phyloP scores from a whole-genome alignment of 2,113 vertebrate species.

The Leucopsar rothschildi region DNA sequence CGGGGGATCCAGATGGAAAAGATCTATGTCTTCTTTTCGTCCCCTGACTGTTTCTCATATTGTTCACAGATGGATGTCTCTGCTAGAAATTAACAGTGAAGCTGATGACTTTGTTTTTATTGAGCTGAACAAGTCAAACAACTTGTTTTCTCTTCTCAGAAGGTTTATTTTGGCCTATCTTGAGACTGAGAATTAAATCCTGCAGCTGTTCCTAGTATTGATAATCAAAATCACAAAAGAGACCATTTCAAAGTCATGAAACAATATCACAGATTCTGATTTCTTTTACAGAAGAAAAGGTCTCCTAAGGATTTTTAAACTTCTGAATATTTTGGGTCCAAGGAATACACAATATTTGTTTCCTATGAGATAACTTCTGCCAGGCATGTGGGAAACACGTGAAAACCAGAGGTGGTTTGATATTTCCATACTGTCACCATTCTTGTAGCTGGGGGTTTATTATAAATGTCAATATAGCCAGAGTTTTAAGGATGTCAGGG shows the following conservation, averaged over 20 bases:
- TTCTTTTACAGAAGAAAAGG: neutral
- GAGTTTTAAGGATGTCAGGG: neutral
- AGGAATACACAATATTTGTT: neutral
- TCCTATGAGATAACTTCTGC: neutral
- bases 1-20: neutral
- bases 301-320: neutral
- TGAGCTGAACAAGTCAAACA: constrained; percentile 2
- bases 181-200: neutral
- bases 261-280: neutral
- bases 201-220: neutral
- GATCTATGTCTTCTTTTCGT: neutral
- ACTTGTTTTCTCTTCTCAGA: constrained; percentile 13
- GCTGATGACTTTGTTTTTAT: neutral
- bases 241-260: neutral
- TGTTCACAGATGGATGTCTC: neutral
- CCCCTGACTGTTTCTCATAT: neutral
- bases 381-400: neutral
- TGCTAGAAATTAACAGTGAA: constrained; percentile 20
- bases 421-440: neutral
- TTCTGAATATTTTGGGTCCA: neutral
- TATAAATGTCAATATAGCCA: neutral
- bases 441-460: neutral
- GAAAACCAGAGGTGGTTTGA: neutral
- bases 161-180: neutral
- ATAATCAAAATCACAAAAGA: neutral